phyloP scores from a whole-genome alignment of 1,140 invertebrate species.

The Neodiprion pinetum region DNA sequence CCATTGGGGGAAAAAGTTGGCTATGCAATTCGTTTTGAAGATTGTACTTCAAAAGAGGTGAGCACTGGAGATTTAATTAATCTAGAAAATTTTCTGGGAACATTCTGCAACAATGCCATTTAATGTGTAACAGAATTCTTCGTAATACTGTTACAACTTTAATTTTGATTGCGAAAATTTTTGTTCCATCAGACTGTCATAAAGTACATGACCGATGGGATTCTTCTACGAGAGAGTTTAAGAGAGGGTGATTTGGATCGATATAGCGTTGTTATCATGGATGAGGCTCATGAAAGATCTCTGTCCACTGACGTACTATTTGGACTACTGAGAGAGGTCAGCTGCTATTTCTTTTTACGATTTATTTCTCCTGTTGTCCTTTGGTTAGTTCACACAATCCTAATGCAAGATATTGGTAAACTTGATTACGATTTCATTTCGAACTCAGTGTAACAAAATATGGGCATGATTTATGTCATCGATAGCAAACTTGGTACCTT shows the following conservation, averaged over 20 bases:
- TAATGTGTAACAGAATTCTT: background rate
- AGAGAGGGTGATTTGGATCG: constrained; percentile 94
- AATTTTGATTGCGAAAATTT: constrained; percentile 24
- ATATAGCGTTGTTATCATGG: constrained; percentile 98
- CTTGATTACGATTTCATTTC: too few species aligned
- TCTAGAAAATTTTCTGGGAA: too few species aligned
- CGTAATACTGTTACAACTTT: constrained; percentile 2
- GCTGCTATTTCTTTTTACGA: constrained; percentile 37
- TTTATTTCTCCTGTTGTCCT: too few species aligned
- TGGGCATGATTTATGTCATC: background rate
- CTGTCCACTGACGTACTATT: constrained; percentile 98
- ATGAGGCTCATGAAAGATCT: constrained; percentile 98
- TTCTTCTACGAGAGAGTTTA: constrained; percentile 92
- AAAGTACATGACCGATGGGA: constrained; percentile 99
- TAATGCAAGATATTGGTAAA: too few species aligned
- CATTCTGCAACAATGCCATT: background rate
- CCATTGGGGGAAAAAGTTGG: constrained; percentile 92
- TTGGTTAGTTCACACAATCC: too few species aligned
- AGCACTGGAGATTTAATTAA: constrained; percentile 9
- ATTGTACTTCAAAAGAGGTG: constrained; percentile 90
- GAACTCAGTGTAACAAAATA: too few species aligned
- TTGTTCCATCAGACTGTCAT: constrained; percentile 82
- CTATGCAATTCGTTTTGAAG: constrained; percentile 99
- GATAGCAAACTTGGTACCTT: background rate
- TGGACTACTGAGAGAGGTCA: constrained; percentile 92